Percentiles rank a stretch among this genome's conserved stretches.
phyloP scores from a whole-genome alignment of 2,113 vertebrate genomes.

The Caranx ignobilis region DNA sequence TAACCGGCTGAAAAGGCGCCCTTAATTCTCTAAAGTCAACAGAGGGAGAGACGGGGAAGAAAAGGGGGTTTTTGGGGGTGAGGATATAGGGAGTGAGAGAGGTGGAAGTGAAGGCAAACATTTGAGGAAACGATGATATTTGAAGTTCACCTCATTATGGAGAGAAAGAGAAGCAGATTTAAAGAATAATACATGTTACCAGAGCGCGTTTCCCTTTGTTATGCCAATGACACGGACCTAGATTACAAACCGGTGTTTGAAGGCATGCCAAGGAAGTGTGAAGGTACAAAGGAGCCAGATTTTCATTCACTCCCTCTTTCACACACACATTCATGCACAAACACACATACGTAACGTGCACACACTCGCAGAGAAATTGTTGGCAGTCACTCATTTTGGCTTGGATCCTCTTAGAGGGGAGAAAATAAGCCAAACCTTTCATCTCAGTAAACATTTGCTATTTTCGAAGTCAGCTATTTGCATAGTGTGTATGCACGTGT shows the following conservation, averaged over 20 bases:
- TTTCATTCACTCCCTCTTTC: constrained; percentile 34
- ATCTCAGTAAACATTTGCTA: constrained; percentile 75
- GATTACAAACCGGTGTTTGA: constrained; percentile 54
- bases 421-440: constrained; percentile 77
- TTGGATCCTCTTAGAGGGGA: constrained; percentile 70
- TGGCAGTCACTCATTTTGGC: constrained; percentile 74
- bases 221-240: constrained; percentile 65
- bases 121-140: constrained; percentile 19
- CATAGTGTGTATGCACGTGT: constrained; percentile 37
- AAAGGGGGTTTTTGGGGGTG: background rate
- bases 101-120: background rate
- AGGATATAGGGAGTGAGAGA: background rate
- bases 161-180: constrained; percentile 29
- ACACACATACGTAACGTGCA: background rate
- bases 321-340: background rate
- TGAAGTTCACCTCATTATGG: constrained; percentile 30
- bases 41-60: background rate
- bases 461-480: constrained; percentile 72
- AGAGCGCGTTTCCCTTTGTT: constrained; percentile 55
- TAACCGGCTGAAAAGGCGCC: background rate
- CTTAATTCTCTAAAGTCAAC: background rate
- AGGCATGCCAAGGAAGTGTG: constrained; percentile 50
- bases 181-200: constrained; percentile 44
- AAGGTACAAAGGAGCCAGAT: constrained; percentile 50
- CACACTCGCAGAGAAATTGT: constrained; percentile 38